These are phyloP conservation scores for Oscarella lobularis DNA, from an alignment of 37 sponge, comb jelly and placozoan genomes.

Conservation along the genomic window DNA sequence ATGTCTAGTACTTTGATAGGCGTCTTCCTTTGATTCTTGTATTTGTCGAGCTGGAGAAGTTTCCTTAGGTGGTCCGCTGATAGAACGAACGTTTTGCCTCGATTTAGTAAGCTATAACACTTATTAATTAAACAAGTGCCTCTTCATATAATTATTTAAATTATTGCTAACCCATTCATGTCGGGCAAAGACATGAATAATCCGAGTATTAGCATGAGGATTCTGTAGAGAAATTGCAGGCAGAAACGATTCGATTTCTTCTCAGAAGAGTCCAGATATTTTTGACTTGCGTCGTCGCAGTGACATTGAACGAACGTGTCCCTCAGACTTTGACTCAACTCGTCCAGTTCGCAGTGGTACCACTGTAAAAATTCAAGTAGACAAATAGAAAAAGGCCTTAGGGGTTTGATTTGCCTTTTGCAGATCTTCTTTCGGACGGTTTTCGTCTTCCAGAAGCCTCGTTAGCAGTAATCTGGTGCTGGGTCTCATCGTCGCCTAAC, in stretches of 20 bases:
- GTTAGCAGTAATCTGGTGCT: no score
- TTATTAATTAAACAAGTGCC: no score
- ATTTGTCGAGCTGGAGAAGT: background rate
- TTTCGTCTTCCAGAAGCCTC: no score
- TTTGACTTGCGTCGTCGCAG: constrained; percentile 27
- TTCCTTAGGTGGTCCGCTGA: constrained; percentile 20
- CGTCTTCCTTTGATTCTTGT: background rate
- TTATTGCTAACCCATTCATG: constrained; percentile 41
- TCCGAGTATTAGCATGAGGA: constrained; percentile 12
- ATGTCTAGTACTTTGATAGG: constrained; percentile 23
- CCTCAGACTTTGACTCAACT: constrained; percentile 19
- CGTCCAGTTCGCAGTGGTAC: constrained; percentile 26
- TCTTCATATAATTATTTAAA: no score
- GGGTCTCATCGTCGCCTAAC: no score
- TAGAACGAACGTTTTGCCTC: constrained; percentile 45
- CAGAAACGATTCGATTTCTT: constrained; percentile 23
- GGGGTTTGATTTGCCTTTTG: no score
- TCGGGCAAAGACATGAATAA: constrained; percentile 34
- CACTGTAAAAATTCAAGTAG: no score
- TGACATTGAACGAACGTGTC: constrained; percentile 15
- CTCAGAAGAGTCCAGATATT: constrained; percentile 13
- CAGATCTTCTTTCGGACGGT: no score
- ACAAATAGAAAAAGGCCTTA: no score
- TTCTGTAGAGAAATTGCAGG: constrained; percentile 26
- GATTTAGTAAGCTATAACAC: constrained; percentile 40